Percentiles rank a stretch among this genome's conserved stretches.
These are phyloP conservation scores for Cylloceria caligata DNA, from an alignment of 2,888 invertebrate genomes.

Conservation along the genomic window DNA sequence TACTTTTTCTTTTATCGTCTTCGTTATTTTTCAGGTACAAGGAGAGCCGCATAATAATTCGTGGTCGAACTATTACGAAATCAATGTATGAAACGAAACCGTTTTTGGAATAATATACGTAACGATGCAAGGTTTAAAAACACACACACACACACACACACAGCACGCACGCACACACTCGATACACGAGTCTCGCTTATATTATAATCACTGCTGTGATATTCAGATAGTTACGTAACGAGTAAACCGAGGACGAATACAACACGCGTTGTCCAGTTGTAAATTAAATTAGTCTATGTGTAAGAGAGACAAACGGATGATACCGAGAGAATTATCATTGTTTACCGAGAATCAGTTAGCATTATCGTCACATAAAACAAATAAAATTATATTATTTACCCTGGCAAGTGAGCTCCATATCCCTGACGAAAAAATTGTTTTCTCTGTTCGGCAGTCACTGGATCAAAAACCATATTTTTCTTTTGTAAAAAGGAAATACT, in stretches of 20 bases:
- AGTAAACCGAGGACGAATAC: constrained; percentile 25
- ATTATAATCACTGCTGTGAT: background rate
- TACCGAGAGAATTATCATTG: constrained; percentile 14
- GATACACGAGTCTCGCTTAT: too few species aligned
- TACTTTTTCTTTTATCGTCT: background rate
- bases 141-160: too few species aligned
- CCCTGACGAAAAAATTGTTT: constrained; percentile 87
- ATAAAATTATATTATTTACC: constrained; percentile 84
- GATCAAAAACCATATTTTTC: constrained; percentile 87
- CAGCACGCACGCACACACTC: too few species aligned
- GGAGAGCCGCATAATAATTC: constrained; percentile 48
- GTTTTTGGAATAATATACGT: background rate
- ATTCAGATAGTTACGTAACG: constrained; percentile 30
- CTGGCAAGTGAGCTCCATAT: constrained; percentile 88
- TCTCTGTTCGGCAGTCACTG: constrained; percentile 87
- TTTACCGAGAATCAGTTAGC: constrained; percentile 13
- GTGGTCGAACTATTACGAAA: constrained; percentile 30
- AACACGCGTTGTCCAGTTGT: constrained; percentile 23
- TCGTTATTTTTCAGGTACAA: constrained; percentile 50
- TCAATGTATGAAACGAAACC: background rate
- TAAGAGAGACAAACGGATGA: background rate
- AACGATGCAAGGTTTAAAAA: too few species aligned
- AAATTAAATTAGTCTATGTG: constrained; percentile 60
- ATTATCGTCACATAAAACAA: background rate
- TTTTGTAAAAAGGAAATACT: background rate